Base-by-base conservation (phyloP, 2,888 invertebrate species). In the Antheraea yamamai region DNA sequence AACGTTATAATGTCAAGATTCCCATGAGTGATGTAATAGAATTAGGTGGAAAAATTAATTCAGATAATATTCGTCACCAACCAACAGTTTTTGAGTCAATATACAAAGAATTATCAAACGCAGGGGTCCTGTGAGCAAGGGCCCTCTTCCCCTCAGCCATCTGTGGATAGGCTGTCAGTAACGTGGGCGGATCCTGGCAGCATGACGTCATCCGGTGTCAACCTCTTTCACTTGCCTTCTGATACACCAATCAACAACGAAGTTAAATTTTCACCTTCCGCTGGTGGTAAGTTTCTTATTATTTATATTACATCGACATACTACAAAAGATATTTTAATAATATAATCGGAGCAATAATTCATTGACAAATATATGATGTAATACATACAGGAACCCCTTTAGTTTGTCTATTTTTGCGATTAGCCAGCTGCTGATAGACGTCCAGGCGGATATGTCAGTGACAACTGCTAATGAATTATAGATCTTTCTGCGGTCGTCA, bases 101-200 rank as follows among this genome's bases (percentile, higher is more conserved):
- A 64, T 77, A 73, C 77, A 77, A 77, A 61, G 75, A 77, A 47
- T n/a, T 35, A 16, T 52, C 18, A 52, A n/a, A 68, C 6, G 3
- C 78, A 93, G 93, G 90, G 87, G 51, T 92, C 92, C 30, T 89
- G 83, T 77, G 93, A 93, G 88, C 95, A 95, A 77, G 96, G 95
- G 76, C 96, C 96, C 0, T 89, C 95, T 1, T 97, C 97, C 0
- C 96, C 96, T 2, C 97, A 97, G 87, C 96, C 96, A 8, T 97
- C 97, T 1, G 95, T 96, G 74, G 97, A 97, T 88, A 95, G 97
- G 74, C 92, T 97, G 70, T 97, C 97, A 18, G 97, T 97, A 76
- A 97, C 96, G 71, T 97, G 97, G 95, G 97, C 97, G 0, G 95
- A 96, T 52, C 95, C 95, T 20, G 96, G 89, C 80, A 93, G 91